These are phyloP conservation scores for Conger conger DNA, from an alignment of 2,113 vertebrate species.

Conservation along the genomic window DNA sequence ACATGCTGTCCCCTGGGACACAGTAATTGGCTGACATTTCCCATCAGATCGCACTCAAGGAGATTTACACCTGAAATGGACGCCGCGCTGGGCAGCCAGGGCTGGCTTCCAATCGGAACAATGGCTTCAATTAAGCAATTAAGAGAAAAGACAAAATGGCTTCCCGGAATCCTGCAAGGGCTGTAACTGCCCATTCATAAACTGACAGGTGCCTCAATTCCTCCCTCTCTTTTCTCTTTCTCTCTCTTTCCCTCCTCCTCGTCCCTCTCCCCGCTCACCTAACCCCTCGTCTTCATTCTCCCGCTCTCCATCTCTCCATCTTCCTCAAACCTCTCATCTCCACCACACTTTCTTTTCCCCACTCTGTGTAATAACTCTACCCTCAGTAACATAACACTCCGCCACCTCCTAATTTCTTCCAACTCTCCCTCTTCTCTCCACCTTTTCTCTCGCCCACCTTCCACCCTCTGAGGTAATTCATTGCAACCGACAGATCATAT, in stretches of 20 bases:
- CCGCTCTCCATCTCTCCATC: background rate
- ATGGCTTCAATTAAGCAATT: background rate
- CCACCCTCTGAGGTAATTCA: background rate
- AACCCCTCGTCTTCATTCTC: background rate
- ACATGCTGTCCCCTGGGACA: background rate
- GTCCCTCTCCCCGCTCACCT: too few species aligned
- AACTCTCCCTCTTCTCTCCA: background rate
- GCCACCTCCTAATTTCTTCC: background rate
- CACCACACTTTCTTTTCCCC: too few species aligned
- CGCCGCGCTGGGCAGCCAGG: too few species aligned
- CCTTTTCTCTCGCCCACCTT: background rate
- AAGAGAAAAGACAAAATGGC: background rate
- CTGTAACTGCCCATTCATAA: background rate
- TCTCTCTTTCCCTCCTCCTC: background rate
- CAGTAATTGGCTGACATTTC: background rate
- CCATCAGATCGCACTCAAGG: background rate
- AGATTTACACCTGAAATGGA: conserved; percentile 5
- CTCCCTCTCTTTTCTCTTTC: background rate
- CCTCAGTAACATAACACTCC: background rate
- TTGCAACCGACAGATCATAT: background rate
- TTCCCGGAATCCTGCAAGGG: background rate
- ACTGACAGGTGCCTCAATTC: background rate
- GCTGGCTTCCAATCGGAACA: background rate
- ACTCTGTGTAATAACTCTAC: background rate
- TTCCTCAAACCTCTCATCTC: background rate